These are phyloP conservation scores for Aythya baeri DNA, from an alignment of 2,113 vertebrate genomes.

Conservation along the genomic window DNA sequence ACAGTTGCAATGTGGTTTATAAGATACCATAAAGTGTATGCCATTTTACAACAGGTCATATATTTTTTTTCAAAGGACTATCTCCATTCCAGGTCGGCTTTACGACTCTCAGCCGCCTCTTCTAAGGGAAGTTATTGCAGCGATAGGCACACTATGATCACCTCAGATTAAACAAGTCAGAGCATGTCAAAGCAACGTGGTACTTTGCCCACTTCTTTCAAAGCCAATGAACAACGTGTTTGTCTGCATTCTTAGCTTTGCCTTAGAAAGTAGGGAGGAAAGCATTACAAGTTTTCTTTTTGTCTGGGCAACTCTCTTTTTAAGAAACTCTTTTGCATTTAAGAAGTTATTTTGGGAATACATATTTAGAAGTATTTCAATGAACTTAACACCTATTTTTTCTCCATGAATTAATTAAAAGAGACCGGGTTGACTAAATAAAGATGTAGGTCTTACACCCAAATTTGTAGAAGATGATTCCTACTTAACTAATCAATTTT, in stretches of 20 bases:
- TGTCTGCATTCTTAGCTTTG: background rate
- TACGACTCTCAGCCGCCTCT: background rate
- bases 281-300: background rate
- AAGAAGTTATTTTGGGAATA: background rate
- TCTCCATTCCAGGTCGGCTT: background rate
- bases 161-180: background rate
- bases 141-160: background rate
- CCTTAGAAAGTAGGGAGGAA: background rate
- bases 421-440: background rate
- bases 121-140: background rate
- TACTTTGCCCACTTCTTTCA: background rate
- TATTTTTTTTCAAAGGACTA: background rate
- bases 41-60: background rate
- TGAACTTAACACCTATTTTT: background rate
- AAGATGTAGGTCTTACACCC: background rate
- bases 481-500: background rate
- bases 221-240: background rate
- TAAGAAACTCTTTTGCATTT: fast-evolving
- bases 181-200: background rate
- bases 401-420: background rate
- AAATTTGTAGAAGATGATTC: background rate
- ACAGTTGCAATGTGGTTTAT: background rate
- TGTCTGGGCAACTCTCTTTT: background rate
- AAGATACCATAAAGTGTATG: background rate
- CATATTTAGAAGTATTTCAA: background rate